Conservation (phyloP, 2,888 invertebrate genomes). For the Latrodectus elegans region DNA sequence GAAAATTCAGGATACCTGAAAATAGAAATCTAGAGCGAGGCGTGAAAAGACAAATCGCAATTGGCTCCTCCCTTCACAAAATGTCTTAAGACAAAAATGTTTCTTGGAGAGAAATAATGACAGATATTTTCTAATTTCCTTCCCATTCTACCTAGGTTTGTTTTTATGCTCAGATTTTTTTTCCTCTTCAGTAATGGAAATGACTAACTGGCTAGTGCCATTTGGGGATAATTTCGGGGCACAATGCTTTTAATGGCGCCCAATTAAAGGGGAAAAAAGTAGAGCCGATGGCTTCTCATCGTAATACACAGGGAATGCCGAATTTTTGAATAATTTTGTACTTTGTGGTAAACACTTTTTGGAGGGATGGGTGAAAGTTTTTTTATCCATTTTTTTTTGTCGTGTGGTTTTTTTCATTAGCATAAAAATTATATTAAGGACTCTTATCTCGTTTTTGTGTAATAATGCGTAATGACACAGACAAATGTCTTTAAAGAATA, state of each 20-base stretch:
- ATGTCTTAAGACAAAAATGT: conserved; percentile 9
- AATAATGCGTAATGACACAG: conserved; percentile 51
- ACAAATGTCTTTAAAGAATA: neutral
- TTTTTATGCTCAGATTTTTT: neutral
- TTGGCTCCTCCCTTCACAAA: conserved; percentile 30
- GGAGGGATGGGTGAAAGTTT: neutral
- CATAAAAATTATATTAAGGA: conserved; percentile 58
- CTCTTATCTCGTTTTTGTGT: conserved; percentile 6
- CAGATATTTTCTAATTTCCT: conserved; percentile 19
- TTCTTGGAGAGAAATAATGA: conserved; percentile 52
- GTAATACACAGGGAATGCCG: conserved; percentile 7
- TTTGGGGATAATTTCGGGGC: conserved; percentile 11
- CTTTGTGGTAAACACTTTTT: conserved; percentile 49
- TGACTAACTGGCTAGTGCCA: conserved; percentile 30
- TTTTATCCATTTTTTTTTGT: conserved; percentile 5
- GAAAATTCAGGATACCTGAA: neutral
- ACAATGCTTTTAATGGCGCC: conserved; percentile 21
- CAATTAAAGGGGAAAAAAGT: conserved; percentile 33
- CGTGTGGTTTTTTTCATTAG: conserved; percentile 41
- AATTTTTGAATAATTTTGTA: conserved; percentile 41
- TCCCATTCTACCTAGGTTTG: neutral
- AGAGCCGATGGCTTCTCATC: neutral
- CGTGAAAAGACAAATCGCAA: conserved; percentile 50
- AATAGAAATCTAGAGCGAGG: conserved; percentile 27
- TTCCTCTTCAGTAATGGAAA: conserved; percentile 15